Evolutionary conservation across 2,888 invertebrate species (phyloP), one percentile per base, ranked within the genome.

Genomic region (Mechanitis mazaeus): DNA sequence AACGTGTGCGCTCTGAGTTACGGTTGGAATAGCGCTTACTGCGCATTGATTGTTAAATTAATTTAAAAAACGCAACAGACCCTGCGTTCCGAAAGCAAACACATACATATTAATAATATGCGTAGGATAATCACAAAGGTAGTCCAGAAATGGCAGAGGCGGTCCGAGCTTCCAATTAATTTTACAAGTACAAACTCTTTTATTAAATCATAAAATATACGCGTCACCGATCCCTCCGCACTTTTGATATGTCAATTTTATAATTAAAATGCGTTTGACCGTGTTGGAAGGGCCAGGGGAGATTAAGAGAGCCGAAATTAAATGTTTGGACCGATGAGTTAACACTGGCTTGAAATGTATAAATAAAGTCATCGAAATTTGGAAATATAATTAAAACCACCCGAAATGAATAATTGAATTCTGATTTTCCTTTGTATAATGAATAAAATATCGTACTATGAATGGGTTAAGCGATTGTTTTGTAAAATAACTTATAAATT

Each of bases 191-290:
- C 78, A 76, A 79, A 85, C 87, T 83, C 87, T 88, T 89, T 87
- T 88, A 90, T 90, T 89, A 87, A 90, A 90, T 88, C 81, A 86
- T 83, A 83, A 85, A 85, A 81, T 78, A 72, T 70, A 69, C 77
- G 79, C 75, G 68, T 77, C 75, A 73, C 68, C 75, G 80, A 77
- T 73, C 75, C 65, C 72, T 65, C 71, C 73, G 67, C 65, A 69
- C 71, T 78, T 77, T 78, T 80, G 86, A 88, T 85, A 88, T 90
- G 89, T 89, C 90, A 90, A 89, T 88, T 88, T 84, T 83, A 85
- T 89, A 89, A 89, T 89, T 90, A 87, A 87, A 89, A 87, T 85
- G 82, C 88, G 83, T 85, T 87, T 89, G 88, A 90, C 90, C 89
- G 87, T 87, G 68, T 71, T 71, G 69, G 69, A 72, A 78, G 82